Conservation (phyloP, 2,797 vertebrate species). For the Chloroceryle amazona region DNA sequence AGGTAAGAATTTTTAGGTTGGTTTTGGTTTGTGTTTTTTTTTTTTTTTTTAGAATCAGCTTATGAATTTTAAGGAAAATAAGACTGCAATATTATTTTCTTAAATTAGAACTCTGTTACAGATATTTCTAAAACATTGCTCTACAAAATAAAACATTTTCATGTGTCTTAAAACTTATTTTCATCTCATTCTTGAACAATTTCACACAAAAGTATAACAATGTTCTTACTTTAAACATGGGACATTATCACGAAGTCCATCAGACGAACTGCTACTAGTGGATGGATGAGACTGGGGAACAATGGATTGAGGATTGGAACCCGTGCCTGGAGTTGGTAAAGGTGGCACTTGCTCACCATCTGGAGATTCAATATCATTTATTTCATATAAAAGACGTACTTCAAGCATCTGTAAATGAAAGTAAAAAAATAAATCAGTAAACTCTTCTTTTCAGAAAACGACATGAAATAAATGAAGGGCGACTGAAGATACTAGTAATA, state of each 20-base stretch:
- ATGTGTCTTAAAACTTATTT: not conserved
- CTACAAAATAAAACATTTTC: not conserved
- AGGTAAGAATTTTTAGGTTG: not conserved
- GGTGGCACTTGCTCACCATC: conserved; percentile 92
- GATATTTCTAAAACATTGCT: not conserved
- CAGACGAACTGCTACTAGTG: conserved; percentile 96
- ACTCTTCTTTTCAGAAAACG: not conserved
- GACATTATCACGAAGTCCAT: conserved; percentile 93
- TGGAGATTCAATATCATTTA: conserved; percentile 93
- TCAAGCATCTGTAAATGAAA: conserved; percentile 88
- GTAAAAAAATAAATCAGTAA: not conserved
- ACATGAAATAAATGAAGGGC: not conserved
- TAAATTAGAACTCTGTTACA: not conserved
- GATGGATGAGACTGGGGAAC: conserved; percentile 93
- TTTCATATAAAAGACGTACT: conserved; percentile 93
- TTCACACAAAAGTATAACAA: not conserved
- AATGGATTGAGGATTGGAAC: conserved; percentile 90
- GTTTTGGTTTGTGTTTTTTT: too few relatives aligned
- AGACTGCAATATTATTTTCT: not conserved
- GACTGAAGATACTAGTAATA: not conserved
- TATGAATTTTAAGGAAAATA: not conserved
- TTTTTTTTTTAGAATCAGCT: not conserved
- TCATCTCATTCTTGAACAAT: not conserved
- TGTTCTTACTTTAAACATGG: conserved; percentile 93
- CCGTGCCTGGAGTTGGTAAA: conserved; percentile 89